Evolutionary conservation across 2,888 invertebrate genomes (phyloP), one percentile per base, ranked within the genome.

Genomic region (Crocallis elinguaria): DNA sequence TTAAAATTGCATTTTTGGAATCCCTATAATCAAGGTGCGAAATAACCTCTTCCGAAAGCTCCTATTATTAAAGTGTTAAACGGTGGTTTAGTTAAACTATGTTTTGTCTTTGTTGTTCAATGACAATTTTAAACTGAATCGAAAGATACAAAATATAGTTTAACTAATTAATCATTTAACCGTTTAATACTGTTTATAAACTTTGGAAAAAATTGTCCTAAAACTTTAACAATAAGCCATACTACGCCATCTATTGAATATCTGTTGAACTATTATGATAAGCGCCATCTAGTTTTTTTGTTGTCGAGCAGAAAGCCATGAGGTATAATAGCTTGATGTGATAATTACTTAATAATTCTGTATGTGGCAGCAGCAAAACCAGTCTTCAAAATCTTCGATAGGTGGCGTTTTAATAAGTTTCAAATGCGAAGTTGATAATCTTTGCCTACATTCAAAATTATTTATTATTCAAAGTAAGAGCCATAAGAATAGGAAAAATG

Each of bases 161-260:
- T n/a, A n/a, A n/a, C n/a, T n/a, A 64, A 19, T 19, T 19, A 19
- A 19, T 19, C 19, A 4, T 19, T 4, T 6, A 19, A 19, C 6
- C n/a, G n/a, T 4, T 19, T 19, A 19, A 4, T 19, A 55, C 64
- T 57, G 21, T 54, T 46, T 61, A 60, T 57, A 63, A 51, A 21
- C 6, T 25, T 57, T 65, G 50, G n/a, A n/a, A 37, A 71, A 57
- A 36, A 19, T 13, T 39, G 6, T 6, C 3, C 3, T 9, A 29
- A 29, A 29, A 11, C 29, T 56, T 45, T 30, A 11, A 0, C 3
- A 16, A 17, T 8, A 0, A 7, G n/a, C 9, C 16, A 16, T 7
- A 1, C 23, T 56, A 9, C 38, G 54, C 49, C 57, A 59, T 38
- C 62, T 59, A 33, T 2, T 30, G 1, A 11, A 30, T n/a, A 14